phyloP scores from a whole-genome alignment of 2,888 invertebrate genomes.

The Callyntrura sp. region DNA sequence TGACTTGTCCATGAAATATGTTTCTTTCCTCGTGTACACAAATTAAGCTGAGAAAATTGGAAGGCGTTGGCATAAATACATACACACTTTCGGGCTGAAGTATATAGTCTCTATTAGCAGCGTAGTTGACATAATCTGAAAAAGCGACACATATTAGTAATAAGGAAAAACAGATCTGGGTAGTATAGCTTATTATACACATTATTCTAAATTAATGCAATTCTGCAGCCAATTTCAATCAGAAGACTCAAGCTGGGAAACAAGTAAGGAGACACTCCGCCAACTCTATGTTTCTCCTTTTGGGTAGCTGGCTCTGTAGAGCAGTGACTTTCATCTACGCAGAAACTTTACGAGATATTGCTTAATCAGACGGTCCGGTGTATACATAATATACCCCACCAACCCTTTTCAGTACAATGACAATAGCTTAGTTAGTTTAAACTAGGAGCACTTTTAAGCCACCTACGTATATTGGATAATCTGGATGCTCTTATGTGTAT shows the following conservation, averaged over 20 bases:
- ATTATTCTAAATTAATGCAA: conserved; percentile 42
- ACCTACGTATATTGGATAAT: conserved; percentile 17
- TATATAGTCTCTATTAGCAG: background rate
- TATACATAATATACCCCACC: background rate
- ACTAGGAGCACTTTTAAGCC: background rate
- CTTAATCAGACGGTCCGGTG: conserved; percentile 25
- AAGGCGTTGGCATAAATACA: no score
- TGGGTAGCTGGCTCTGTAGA: background rate
- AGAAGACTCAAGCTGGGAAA: conserved; percentile 14
- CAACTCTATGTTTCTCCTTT: background rate
- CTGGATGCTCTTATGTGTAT: conserved; percentile 22
- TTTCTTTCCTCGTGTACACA: background rate
- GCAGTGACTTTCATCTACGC: conserved; percentile 3
- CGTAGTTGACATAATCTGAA: background rate
- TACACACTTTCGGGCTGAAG: background rate
- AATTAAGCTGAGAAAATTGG: background rate
- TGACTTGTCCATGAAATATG: background rate
- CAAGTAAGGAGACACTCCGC: background rate
- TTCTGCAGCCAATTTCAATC: conserved; percentile 42
- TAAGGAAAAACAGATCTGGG: background rate
- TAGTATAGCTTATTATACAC: background rate
- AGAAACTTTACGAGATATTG: background rate
- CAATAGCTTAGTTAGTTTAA: conserved; percentile 15
- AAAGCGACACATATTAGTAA: background rate
- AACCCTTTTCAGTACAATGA: background rate